Conservation (phyloP, 2,113 vertebrate genomes). For the Orycteropus afer region DNA sequence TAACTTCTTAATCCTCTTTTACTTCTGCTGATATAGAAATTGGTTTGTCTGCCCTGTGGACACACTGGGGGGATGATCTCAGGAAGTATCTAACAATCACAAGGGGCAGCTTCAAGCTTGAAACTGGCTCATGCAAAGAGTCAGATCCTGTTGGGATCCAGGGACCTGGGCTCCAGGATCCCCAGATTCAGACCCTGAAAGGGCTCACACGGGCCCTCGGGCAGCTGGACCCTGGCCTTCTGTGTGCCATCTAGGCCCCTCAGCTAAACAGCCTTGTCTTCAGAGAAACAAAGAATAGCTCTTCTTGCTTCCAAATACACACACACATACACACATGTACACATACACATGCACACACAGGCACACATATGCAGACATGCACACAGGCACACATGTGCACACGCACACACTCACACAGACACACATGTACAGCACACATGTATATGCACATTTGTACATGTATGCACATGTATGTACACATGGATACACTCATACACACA, state of each 20-base stretch:
- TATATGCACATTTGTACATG: neutral
- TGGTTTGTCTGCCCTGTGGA: neutral
- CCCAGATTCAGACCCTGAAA: neutral
- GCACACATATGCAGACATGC: accelerated
- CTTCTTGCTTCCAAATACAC: neutral
- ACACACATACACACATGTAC: neutral
- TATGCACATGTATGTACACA: neutral
- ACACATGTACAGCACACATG: no score
- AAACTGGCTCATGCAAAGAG: neutral
- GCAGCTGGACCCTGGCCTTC: neutral
- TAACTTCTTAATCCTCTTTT: slow-evolving; percentile 48
- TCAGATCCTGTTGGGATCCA: no score
- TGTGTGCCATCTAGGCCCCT: accelerated
- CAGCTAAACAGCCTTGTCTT: neutral
- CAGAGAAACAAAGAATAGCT: neutral
- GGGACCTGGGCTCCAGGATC: neutral
- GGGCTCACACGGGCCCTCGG: accelerated
- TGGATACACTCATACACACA: neutral
- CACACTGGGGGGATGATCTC: neutral
- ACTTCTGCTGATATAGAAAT: slow-evolving; percentile 31
- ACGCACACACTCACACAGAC: neutral
- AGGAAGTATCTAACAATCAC: neutral
- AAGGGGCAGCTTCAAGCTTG: neutral
- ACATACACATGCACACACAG: no score
- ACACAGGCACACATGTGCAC: no score